Base-by-base conservation (phyloP, 2,888 invertebrate species). In the Kuschelorhynchus macadamiae region DNA sequence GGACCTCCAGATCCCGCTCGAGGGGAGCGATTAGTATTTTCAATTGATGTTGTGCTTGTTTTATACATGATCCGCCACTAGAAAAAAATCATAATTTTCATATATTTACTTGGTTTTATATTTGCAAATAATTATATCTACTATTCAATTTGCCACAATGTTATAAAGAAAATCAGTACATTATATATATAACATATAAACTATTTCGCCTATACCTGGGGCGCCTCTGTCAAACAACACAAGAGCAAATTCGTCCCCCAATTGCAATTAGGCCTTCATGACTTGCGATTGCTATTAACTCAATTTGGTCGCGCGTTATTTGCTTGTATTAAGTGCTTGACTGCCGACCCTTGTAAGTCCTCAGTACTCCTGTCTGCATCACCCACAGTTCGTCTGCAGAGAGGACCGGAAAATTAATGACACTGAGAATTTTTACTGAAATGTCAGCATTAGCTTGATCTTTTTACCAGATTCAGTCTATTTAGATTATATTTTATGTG, bases 201-300 rank as follows among this genome's bases (percentile, higher is more conserved):
- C 20, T 18, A 18, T 46, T 46, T 46, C 20, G n/a, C 1, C 1
- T n/a, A 46, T n/a, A 8, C 20, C 18, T 1, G 14, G 32, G 7
- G 36, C 70, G 72, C 72, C 71, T 39, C 68, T 72, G 71, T 71
- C 64, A 67, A 67, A 70, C 60, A 71, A 73, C 73, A 71, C 68
- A 72, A 70, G 55, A 71, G 71, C 75, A 72, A 73, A 74, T 75
- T 62, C 68, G 73, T 74, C 73, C 75, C 76, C 73, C 75, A 74
- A 74, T 68, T 77, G 77, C 79, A 81, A 80, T 81, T 80, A 81
- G 76, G 76, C 55, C 65, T 60, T 71, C 79, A 78, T 81, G 81
- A 81, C 81, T 81, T 80, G 80, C 80, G 78, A 79, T 80, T 78
- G 76, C 80, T 77, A 77, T 80, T 80, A 78, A 80, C 77, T 77